Evolutionary conservation across 2,888 invertebrate species (phyloP).

Genomic region (Agapostemon virescens): DNA sequence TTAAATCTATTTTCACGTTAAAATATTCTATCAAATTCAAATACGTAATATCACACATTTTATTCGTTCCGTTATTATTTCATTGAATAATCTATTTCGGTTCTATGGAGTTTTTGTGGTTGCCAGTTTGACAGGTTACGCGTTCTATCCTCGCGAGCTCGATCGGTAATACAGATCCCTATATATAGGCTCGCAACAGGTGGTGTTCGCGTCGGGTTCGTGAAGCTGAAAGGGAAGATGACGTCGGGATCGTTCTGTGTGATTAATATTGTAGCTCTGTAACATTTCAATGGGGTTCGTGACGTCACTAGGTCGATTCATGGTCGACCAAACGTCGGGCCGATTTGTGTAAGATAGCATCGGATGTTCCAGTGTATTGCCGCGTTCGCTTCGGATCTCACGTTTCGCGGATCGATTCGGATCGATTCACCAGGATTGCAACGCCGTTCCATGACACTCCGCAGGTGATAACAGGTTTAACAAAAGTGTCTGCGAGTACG

Average conservation of each 20-base stretch:
- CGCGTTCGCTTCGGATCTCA: background rate
- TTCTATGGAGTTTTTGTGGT: no score
- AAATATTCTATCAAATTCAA: no score
- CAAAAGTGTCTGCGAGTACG: background rate
- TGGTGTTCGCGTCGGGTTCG: background rate
- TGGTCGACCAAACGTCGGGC: background rate
- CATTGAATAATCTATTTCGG: no score
- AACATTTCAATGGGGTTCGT: background rate
- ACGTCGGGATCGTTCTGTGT: background rate
- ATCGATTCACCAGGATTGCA: background rate
- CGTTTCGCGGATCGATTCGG: background rate
- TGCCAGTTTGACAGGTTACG: no score
- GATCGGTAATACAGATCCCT: background rate
- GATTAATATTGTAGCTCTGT: background rate
- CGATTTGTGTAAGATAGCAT: background rate
- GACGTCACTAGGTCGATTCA: background rate
- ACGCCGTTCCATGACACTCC: slow-evolving; percentile 22
- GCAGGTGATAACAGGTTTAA: slow-evolving; percentile 14
- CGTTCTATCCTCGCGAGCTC: no score
- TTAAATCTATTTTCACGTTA: no score
- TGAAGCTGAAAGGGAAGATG: background rate
- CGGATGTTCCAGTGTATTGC: no score
- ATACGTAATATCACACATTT: no score
- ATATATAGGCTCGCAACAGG: background rate
- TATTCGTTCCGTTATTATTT: no score